Conservation (phyloP, 1,140 invertebrate species). For the Drosophila suzukii region DNA sequence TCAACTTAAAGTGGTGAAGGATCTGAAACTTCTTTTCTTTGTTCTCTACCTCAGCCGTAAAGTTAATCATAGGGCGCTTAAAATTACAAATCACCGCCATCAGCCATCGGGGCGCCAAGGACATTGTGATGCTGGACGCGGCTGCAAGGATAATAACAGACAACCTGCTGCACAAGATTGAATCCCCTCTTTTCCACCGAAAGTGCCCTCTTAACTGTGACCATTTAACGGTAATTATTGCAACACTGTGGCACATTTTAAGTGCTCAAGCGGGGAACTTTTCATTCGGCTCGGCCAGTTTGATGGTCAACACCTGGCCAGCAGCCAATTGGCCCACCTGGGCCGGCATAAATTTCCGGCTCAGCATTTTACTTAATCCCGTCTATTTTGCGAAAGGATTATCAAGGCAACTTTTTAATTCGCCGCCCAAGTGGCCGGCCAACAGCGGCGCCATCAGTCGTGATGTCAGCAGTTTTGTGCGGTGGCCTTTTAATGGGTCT, state of each 20-base stretch:
- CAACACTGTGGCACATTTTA: slow-evolving; percentile 82
- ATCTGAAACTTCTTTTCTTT: background rate
- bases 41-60: slow-evolving; percentile 15
- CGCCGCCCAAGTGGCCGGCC: slow-evolving; percentile 41
- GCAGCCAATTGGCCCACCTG: slow-evolving; percentile 47
- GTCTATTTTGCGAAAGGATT: slow-evolving; percentile 82
- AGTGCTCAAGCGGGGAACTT: slow-evolving; percentile 49
- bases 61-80: slow-evolving; percentile 79
- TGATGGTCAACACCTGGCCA: slow-evolving; percentile 51
- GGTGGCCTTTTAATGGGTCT: slow-evolving; percentile 72
- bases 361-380: slow-evolving; percentile 80
- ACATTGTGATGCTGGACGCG: slow-evolving; percentile 17
- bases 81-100: slow-evolving; percentile 80
- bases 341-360: slow-evolving; percentile 76
- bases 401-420: slow-evolving; percentile 83
- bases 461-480: slow-evolving; percentile 79
- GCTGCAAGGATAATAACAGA: slow-evolving; percentile 72
- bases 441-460: slow-evolving; percentile 38
- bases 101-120: slow-evolving; percentile 35
- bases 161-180: slow-evolving; percentile 52
- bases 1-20: too few species aligned
- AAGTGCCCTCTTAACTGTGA: slow-evolving; percentile 76
- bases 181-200: slow-evolving; percentile 14
- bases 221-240: slow-evolving; percentile 81
- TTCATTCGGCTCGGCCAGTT: slow-evolving; percentile 22